Base-by-base conservation (phyloP, 2,797 vertebrate genomes). In the Halcyon chelicuti region DNA sequence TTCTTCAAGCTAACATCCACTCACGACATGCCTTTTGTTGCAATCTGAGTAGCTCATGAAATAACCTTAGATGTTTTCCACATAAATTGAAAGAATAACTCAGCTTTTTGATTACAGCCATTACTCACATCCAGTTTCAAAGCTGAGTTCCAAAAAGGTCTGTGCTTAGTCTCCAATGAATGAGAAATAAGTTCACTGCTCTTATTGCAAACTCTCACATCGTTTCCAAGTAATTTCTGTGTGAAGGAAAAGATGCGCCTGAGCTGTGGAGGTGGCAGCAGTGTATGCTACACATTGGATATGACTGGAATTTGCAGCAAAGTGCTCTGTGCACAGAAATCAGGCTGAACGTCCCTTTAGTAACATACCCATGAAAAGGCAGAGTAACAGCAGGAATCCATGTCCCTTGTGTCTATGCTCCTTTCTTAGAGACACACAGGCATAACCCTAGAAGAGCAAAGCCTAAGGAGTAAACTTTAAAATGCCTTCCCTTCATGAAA, bases 61-160 rank as follows among this genome's bases (percentile, higher is more conserved):
- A 77, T 39, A 95, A 26, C n/a, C 66, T 77, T 73, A 72, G 79
- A 46, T 68, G 71, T 87, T 95, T 93, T 93, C 80, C 74, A 52
- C 70, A 66, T 73, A 77, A 92, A 55, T 42, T 75, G 84, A 81
- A 75, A 75, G 66, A 84, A 58, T 75, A 82, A 73, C 26, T 84
- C 12, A 6, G 33, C 84, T 94, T 78, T 49, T 58, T 5, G 8
- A 28, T 52, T 86, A 26, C 21, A 86, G 61, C 52, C 54, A 23
- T 80, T 89, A 42, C 63, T 94, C 89, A 77, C 37, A 86, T 83
- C 57, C 57, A 29, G 18, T 46, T 79, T 94, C 81, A 85, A 77
- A 76, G 62, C 13, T 51, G 23, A 47, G 51, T 66, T 94, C 58
- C 80, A 68, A 42, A 77, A 87, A 42, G 10, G 37, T 77, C 81